Percentiles rank a stretch among this genome's conserved stretches.
Conservation (phyloP, 2,797 vertebrate genomes). For the Rhinichthys osculus region DNA sequence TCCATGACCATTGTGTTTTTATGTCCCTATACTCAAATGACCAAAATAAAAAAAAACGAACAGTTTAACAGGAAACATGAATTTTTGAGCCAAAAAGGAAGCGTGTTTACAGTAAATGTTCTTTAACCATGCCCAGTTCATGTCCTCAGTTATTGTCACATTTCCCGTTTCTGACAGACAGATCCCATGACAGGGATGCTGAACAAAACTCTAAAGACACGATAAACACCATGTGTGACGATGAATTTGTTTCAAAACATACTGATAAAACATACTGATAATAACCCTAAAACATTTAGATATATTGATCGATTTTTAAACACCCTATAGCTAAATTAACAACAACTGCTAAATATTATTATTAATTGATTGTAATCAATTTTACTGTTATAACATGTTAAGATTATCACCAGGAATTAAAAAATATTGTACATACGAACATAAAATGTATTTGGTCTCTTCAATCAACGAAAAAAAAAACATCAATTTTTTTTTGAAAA, state of each 20-base stretch:
- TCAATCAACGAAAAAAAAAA: neutral
- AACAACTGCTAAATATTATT: neutral
- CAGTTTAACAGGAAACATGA: constrained; percentile 75
- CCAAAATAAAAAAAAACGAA: constrained; percentile 72
- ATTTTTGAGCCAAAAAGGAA: constrained; percentile 77
- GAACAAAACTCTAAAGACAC: constrained; percentile 26
- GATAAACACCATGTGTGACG: neutral
- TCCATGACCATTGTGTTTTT: constrained; percentile 77
- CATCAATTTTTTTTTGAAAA: neutral
- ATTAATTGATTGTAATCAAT: neutral
- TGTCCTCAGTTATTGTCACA: constrained; percentile 58
- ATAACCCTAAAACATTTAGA: neutral
- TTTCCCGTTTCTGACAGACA: constrained; percentile 52
- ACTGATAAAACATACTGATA: neutral
- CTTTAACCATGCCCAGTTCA: constrained; percentile 44
- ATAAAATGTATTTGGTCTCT: neutral
- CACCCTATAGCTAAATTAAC: neutral
- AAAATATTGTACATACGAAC: neutral
- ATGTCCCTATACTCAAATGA: constrained; percentile 69
- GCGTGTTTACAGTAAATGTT: constrained; percentile 66
- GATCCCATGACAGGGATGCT: constrained; percentile 42
- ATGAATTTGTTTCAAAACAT: neutral
- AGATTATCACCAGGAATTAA: neutral
- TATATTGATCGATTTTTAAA: neutral
- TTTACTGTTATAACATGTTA: neutral